These are phyloP conservation scores for Drosophila grimshawi DNA, from an alignment of 1,140 invertebrate genomes.

Conservation along the genomic window DNA sequence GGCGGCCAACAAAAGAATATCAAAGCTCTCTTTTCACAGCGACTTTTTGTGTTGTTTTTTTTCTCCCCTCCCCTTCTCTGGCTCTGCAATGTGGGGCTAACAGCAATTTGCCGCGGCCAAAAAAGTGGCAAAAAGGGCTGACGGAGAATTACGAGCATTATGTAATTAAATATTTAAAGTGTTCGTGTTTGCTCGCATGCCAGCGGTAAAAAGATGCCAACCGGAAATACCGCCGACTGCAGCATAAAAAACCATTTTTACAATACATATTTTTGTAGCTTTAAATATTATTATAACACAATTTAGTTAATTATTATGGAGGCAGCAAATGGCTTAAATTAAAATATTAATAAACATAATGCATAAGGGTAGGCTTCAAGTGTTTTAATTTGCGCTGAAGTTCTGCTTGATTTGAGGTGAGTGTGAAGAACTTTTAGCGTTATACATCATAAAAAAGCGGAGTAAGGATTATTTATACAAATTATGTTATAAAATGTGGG, in stretches of 20 bases:
- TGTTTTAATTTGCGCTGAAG: constrained; percentile 6
- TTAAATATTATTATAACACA: constrained; percentile 24
- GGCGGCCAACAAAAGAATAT: constrained; percentile 58
- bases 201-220: constrained; percentile 29
- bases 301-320: neutral
- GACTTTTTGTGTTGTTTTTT: constrained; percentile 33
- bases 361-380: neutral
- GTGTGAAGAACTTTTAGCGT: no score
- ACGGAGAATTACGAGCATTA: constrained; percentile 63
- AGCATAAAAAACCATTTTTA: constrained; percentile 6
- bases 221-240: constrained; percentile 33
- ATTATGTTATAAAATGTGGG: no score
- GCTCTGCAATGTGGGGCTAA: neutral
- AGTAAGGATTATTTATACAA: no score
- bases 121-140: constrained; percentile 50
- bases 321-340: neutral
- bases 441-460: no score
- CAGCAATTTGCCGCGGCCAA: constrained; percentile 60
- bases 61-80: neutral
- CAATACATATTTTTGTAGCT: neutral
- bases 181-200: constrained; percentile 31
- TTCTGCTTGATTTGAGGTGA: neutral
- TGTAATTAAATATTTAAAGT: constrained; percentile 79
- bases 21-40: constrained; percentile 51
- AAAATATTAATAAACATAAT: no score